Percentiles rank a stretch among this genome's conserved stretches.
These are phyloP conservation scores for Turnix velox DNA, from an alignment of 2,113 vertebrate species.

Conservation along the genomic window DNA sequence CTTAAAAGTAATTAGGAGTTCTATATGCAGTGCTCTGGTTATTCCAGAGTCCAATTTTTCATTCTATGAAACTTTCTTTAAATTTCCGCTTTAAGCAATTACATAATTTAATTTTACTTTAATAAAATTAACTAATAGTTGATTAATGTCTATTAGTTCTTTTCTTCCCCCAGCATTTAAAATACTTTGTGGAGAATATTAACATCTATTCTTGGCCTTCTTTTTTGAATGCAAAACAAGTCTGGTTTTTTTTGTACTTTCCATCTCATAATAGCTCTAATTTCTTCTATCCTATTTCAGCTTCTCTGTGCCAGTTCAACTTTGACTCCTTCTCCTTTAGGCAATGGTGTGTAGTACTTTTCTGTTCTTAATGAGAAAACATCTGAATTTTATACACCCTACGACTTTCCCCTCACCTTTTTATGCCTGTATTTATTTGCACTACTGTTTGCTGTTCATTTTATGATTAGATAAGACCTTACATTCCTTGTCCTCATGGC, in stretches of 20 bases:
- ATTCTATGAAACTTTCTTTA: not conserved
- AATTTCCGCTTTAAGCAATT: conserved; percentile 3
- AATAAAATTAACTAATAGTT: conserved; percentile 18
- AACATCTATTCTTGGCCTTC: not conserved
- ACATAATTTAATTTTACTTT: conserved; percentile 18
- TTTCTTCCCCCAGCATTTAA: not conserved
- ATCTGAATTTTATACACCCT: not conserved
- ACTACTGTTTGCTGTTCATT: not conserved
- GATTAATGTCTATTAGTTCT: not conserved
- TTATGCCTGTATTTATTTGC: not conserved
- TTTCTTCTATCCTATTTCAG: not conserved
- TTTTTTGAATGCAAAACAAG: not conserved
- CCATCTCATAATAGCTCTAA: not conserved
- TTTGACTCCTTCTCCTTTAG: not conserved
- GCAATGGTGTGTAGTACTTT: not conserved
- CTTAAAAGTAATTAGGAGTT: conserved; percentile 27
- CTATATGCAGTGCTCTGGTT: conserved; percentile 8
- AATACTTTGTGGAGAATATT: not conserved
- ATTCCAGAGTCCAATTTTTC: conserved; percentile 22
- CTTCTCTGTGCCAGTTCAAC: not conserved
- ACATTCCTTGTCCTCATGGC: not conserved
- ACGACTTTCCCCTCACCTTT: not conserved
- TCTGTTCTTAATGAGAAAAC: not conserved
- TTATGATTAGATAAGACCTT: not conserved
- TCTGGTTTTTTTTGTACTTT: not conserved